phyloP scores from a whole-genome alignment of 92 coral and sea anemone species.

The Epizoanthus rinbou region DNA sequence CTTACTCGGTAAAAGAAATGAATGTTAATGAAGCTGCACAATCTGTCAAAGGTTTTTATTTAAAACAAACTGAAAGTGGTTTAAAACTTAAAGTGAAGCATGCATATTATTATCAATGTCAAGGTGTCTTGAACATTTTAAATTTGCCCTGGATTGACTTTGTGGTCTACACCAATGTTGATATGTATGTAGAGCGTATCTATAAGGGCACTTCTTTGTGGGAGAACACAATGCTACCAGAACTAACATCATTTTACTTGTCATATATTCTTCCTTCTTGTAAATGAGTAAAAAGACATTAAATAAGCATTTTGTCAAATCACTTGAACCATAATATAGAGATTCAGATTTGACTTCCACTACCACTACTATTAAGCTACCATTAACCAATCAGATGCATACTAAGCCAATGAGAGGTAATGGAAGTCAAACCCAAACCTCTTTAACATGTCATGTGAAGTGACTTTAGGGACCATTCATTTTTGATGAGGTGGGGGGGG shows the following conservation, averaged over 20 bases:
- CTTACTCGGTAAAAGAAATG: constrained; percentile 40
- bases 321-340: no score
- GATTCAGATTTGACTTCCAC: no score
- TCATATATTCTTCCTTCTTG: constrained; percentile 2
- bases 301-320: no score
- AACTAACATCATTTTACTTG: constrained; percentile 51
- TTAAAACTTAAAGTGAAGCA: constrained; percentile 57
- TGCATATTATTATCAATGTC: constrained; percentile 58
- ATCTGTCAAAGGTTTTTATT: constrained; percentile 9
- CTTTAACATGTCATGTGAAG: no score
- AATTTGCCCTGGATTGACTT: constrained; percentile 49
- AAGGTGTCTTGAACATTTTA: constrained; percentile 51
- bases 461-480: no score
- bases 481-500: no score
- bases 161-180: constrained; percentile 58
- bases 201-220: constrained; percentile 36
- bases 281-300: no score
- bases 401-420: no score
- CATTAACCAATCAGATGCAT: no score
- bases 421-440: no score
- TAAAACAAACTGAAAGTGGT: constrained; percentile 49
- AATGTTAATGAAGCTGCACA: constrained; percentile 50
- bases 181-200: constrained; percentile 50
- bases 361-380: no score
- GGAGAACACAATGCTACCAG: constrained; percentile 59